Conservation (phyloP, 2,113 vertebrate genomes). For the Lepidothrix coronata region DNA sequence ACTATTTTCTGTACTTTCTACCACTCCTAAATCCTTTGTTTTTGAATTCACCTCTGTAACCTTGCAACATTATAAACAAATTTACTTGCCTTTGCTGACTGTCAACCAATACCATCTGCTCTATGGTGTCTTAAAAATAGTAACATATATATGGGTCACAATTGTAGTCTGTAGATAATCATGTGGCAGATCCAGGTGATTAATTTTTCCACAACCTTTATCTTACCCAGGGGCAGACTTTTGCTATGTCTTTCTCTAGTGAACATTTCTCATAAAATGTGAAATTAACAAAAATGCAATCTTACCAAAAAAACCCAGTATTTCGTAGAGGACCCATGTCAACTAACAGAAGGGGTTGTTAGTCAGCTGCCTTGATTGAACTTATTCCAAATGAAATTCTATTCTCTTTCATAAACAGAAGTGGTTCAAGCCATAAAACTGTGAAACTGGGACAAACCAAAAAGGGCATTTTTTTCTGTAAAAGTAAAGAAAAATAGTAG, state of each 20-base stretch:
- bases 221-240: constrained; percentile 56
- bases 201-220: constrained; percentile 58
- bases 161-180: constrained; percentile 63
- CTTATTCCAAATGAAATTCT: constrained; percentile 69
- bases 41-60: constrained; percentile 76
- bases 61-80: constrained; percentile 51
- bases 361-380: constrained; percentile 74
- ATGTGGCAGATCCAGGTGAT: constrained; percentile 42
- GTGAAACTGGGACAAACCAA: constrained; percentile 11
- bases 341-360: constrained; percentile 69
- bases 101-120: constrained; percentile 69
- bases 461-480: neutral
- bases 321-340: constrained; percentile 67
- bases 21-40: constrained; percentile 78
- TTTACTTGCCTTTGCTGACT: constrained; percentile 66
- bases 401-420: constrained; percentile 36
- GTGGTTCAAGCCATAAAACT: constrained; percentile 39
- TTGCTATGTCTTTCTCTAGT: constrained; percentile 53
- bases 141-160: constrained; percentile 68
- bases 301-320: neutral
- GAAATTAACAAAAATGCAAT: constrained; percentile 73
- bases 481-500: neutral
- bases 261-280: constrained; percentile 61
- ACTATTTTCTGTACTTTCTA: constrained; percentile 79
- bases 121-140: constrained; percentile 68